A percentile compares a stretch with the other conserved stretches of the same genome.
These are phyloP conservation scores for Thymelicus sylvestris DNA, from an alignment of 2,888 invertebrate genomes.

Conservation along the genomic window DNA sequence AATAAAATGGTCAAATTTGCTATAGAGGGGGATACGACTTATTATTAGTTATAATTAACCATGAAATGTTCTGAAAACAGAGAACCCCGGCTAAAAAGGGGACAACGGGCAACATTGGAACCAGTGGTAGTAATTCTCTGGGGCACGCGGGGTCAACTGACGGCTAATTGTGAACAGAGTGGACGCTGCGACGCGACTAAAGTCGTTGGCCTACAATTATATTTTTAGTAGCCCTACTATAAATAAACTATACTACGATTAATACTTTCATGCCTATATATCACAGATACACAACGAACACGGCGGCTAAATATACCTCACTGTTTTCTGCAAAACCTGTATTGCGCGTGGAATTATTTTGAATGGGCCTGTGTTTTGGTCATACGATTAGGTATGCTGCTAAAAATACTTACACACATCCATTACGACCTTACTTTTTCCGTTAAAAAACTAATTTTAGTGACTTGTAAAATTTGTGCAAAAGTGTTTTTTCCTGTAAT, in stretches of 20 bases:
- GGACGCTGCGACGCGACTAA: constrained; percentile 44
- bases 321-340: constrained; percentile 2
- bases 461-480: too few relatives aligned
- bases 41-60: too few relatives aligned
- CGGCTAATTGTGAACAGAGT: constrained; percentile 65
- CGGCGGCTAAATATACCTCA: constrained; percentile 2
- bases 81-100: background rate
- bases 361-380: background rate
- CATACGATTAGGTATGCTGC: too few relatives aligned
- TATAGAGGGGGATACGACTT: too few relatives aligned
- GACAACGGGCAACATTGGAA: constrained; percentile 18
- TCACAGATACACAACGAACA: constrained; percentile 11
- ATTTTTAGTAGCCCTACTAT: constrained; percentile 51
- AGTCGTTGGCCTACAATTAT: constrained; percentile 64
- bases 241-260: constrained; percentile 48
- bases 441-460: too few relatives aligned
- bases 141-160: constrained; percentile 73
- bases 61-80: background rate
- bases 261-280: constrained; percentile 21
- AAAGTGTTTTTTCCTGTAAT: too few relatives aligned
- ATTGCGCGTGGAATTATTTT: background rate
- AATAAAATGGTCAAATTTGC: too few relatives aligned
- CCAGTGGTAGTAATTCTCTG: constrained; percentile 50
- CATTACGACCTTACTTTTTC: too few relatives aligned
- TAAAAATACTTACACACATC: too few relatives aligned